Conservation (phyloP, 2,888 invertebrate species). For the Drosophila birchii region DNA sequence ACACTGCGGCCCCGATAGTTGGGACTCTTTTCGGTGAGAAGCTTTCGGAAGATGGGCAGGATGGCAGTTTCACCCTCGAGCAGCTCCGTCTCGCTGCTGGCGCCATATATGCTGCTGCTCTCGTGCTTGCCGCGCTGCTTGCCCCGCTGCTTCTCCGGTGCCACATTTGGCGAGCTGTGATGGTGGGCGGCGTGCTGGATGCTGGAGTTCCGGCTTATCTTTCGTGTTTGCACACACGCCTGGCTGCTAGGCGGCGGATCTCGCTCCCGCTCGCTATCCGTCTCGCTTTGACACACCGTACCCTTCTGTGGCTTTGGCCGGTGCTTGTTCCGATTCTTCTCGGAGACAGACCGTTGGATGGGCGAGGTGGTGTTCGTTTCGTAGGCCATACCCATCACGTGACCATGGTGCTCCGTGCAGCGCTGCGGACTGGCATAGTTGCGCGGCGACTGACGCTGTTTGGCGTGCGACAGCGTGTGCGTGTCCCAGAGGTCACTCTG, state of each 20-base stretch:
- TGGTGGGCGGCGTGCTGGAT: constrained; percentile 86
- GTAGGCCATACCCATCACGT: constrained; percentile 80
- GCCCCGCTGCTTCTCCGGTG: constrained; percentile 84
- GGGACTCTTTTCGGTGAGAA: constrained; percentile 93
- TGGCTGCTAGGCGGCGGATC: constrained; percentile 82
- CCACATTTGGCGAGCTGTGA: constrained; percentile 88
- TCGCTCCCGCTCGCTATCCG: constrained; percentile 85
- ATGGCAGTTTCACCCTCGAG: constrained; percentile 91
- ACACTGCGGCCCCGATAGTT: constrained; percentile 86
- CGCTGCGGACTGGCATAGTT: constrained; percentile 84
- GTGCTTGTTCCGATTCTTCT: constrained; percentile 87
- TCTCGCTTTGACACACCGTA: constrained; percentile 86
- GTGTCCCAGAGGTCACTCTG: constrained; percentile 89
- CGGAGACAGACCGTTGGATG: constrained; percentile 88
- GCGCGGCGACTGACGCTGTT: constrained; percentile 84
- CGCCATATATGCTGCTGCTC: constrained; percentile 88
- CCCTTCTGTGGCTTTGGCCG: constrained; percentile 86
- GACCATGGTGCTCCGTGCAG: constrained; percentile 84
- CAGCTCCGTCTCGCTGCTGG: constrained; percentile 93
- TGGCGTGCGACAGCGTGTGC: constrained; percentile 86
- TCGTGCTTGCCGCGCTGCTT: constrained; percentile 83
- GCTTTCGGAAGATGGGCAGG: constrained; percentile 95
- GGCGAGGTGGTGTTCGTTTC: constrained; percentile 84
- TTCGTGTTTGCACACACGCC: constrained; percentile 79
- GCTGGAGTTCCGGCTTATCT: constrained; percentile 77